Base-by-base conservation (phyloP, 2,888 invertebrate species). In the Byasa hedistus region DNA sequence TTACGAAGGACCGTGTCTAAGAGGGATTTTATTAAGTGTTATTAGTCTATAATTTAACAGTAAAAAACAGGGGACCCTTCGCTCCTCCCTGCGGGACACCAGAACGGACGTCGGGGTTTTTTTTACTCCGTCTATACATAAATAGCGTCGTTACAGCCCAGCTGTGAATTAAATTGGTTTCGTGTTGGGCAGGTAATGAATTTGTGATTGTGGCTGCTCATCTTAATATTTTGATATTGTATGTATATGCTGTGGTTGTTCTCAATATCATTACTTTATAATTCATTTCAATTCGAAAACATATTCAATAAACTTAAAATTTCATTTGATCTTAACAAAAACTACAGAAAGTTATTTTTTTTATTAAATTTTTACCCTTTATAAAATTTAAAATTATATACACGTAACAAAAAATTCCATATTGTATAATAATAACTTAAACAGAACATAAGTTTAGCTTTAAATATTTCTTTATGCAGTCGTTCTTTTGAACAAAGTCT, bases 121-220 rank as follows among this genome's bases (percentile, higher is more conserved):
- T 83, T 85, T 83, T 81, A 75, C 58, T 63, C 52, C 70, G 75
- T 79, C 77, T 73, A 73, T 70, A 72, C 79, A 79, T 82, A 86
- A 84, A 86, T 85, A 84, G 82, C 79, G 81, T 83, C 80, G 81
- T 85, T 87, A 84, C 81, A 69, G 74, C 72, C 87, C 85, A 88
- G 85, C 88, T 89, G 89, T 87, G 89, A 87, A 83, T 85, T 75
- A 79, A 87, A 89, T 89, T 86, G 87, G 84, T 80, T 81, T 84
- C 89, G 78, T 83, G 86, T 84, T 73, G 85, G 73, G 83, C 73
- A 77, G 74, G 73, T 87, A 89, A 89, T 88, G 87, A 86, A 86
- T 86, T 84, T 79, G 85, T 86, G 77, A 80, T 79, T 73, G 76
- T 73, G 72, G 71, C 79, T 77, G 66, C 69, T 65, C 61, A 65